Evolutionary conservation across 2,888 invertebrate species (phyloP), one percentile per base, ranked within the genome.

Genomic region (Acanthoscelides obtectus): DNA sequence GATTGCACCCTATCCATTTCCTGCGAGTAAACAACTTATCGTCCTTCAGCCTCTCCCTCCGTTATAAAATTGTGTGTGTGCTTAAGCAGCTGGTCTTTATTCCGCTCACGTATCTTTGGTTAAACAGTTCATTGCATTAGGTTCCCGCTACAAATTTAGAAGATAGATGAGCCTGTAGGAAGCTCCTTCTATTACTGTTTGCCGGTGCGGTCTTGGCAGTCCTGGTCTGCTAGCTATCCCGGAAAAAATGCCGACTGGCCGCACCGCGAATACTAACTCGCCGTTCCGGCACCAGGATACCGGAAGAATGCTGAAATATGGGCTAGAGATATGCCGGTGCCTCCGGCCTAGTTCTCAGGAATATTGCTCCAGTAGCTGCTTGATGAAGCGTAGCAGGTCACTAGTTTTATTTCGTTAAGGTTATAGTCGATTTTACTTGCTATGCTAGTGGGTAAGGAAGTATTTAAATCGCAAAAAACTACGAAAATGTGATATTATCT

Each of bases 111-210:
- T 80, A 73, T 73, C 70, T 73, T 78, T 79, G 78, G 79, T 79
- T 79, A 78, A 77, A 76, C 77, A 78, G 79, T 79, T 80, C 79
- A 79, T 79, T 79, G 79, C 77, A 79, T 78, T 79, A 78, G 76
- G 77, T 76, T 76, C 76, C 77, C 71, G 73, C 72, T 69, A 72
- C 72, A 72, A 45, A 71, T 75, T 72, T 69, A 72, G 70, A 75
- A 75, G 75, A 77, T 75, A 73, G 76, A 78, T 77, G 77, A 73
- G 72, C 70, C 70, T 67, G 71, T 45, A 45, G 45, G 12, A 45
- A 45, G 12, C 45, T 45, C 45, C 45, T 45, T 45, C 17, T 45
- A 45, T 45, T 45, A 45, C 45, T 45, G 45, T 45, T 45, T 45
- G 45, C 45, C 45, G 45, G 45, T 17, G 12, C 45, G 45, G 45